A percentile compares a stretch with the other conserved stretches of the same genome.
These are phyloP conservation scores for Rafetus swinhoei DNA, from an alignment of 2,113 vertebrate genomes.

Conservation along the genomic window DNA sequence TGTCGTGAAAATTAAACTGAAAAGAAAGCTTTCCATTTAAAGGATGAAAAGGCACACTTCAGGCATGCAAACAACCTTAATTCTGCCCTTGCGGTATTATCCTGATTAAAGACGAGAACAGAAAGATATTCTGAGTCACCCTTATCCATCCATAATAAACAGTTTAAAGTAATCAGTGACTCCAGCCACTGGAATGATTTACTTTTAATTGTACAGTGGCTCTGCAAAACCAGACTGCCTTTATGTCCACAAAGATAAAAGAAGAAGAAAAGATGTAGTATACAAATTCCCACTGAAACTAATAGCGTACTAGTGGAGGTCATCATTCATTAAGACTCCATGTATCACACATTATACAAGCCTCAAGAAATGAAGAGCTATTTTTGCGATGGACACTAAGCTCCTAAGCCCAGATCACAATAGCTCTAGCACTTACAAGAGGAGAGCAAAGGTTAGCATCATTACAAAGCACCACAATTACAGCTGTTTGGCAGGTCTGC, in stretches of 20 bases:
- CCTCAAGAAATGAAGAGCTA: fast-evolving
- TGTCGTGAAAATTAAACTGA: neutral
- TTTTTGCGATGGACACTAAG: neutral
- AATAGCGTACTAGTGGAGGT: slow-evolving; percentile 19
- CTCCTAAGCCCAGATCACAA: neutral
- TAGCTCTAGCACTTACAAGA: neutral
- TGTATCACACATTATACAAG: neutral
- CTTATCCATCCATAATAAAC: neutral
- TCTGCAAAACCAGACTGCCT: slow-evolving; percentile 14
- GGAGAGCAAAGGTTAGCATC: neutral
- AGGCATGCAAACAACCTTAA: neutral
- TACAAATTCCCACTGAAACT: neutral
- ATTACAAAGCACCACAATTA: neutral
- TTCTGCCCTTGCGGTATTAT: neutral
- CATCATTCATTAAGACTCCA: neutral
- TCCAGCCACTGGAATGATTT: neutral
- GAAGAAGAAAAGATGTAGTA: neutral
- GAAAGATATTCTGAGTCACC: neutral
- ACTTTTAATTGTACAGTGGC: slow-evolving; percentile 24
- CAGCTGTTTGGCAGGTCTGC: neutral
- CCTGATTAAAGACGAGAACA: neutral
- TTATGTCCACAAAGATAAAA: neutral
- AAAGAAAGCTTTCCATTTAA: neutral
- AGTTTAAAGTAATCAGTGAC: neutral
- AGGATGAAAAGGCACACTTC: neutral